Base-by-base conservation (phyloP, 2,888 invertebrate genomes). In the Nematopogon swammerdamellus region DNA sequence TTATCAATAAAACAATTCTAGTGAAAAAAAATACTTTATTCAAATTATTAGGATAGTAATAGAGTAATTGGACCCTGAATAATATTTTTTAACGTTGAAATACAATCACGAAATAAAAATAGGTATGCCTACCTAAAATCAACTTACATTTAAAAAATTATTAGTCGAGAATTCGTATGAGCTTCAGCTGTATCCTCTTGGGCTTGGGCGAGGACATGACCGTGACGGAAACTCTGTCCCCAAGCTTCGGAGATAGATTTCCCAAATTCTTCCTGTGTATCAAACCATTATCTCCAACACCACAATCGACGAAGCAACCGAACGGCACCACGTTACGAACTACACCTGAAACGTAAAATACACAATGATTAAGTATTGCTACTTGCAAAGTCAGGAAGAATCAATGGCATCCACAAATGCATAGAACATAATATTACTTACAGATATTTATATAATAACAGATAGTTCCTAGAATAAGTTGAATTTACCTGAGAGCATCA, bases 301-400 rank as follows among this genome's bases (percentile, higher is more conserved):
- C 92, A 55, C 91, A 83, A 63, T 97, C 96, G 0, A 95, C 90
- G 70, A 97, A 97, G 48, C 90, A 89, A 1, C 97, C 97, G 68
- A 97, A 97, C 54, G 91, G 88, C 0, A 92, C 92, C 1, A 91
- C 87, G 68, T 96, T 96, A 16, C 83, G 83, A 1, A 96, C 88
- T 1, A 87, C 85, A n/a, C 96, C 93, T 86, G 57, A 2, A 68
- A 65, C n/a, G n/a, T 29, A 49, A 36, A n/a, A n/a, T n/a, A n/a
- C n/a, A n/a, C n/a, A n/a, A n/a, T n/a, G n/a, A n/a, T n/a, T n/a
- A n/a, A n/a, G n/a, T n/a, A n/a, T n/a, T n/a, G n/a, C n/a, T n/a
- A n/a, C n/a, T n/a, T n/a, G n/a, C n/a, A n/a, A n/a, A n/a, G n/a
- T n/a, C n/a, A n/a, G n/a, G n/a, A n/a, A n/a, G n/a, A n/a, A n/a